A percentile compares a stretch with the other conserved stretches of the same genome.
Conservation (phyloP, 1,140 invertebrate genomes). For the Drosophila bipectinata region DNA sequence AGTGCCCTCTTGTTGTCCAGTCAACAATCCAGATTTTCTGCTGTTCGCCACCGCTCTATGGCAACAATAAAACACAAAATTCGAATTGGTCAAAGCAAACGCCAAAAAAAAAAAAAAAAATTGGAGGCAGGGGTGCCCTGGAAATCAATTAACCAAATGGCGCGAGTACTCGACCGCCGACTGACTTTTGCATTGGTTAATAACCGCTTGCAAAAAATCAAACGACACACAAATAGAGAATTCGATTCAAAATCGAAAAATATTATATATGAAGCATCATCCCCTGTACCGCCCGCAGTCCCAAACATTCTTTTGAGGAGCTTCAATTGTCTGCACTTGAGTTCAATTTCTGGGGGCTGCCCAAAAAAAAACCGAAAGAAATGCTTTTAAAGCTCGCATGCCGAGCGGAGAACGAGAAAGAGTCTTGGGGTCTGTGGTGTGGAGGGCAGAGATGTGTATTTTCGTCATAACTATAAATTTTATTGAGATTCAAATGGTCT, state of each 20-base stretch:
- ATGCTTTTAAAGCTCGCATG: slow-evolving; percentile 66
- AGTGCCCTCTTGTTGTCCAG: slow-evolving; percentile 11
- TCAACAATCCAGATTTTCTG: slow-evolving; percentile 27
- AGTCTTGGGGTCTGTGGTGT: neutral
- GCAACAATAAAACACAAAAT: slow-evolving; percentile 34
- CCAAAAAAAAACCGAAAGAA: slow-evolving; percentile 51
- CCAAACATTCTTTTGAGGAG: slow-evolving; percentile 50
- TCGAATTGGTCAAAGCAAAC: slow-evolving; percentile 51
- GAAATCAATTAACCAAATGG: slow-evolving; percentile 78
- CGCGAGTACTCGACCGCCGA: slow-evolving; percentile 65
- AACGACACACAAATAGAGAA: slow-evolving; percentile 52
- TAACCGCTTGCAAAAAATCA: slow-evolving; percentile 59
- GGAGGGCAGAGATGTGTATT: slow-evolving; percentile 15
- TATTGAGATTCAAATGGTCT: slow-evolving; percentile 77
- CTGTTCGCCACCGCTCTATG: slow-evolving; percentile 12
- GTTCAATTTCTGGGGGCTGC: slow-evolving; percentile 70
- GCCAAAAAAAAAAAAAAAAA: neutral
- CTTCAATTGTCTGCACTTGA: slow-evolving; percentile 82
- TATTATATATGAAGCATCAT: slow-evolving; percentile 6
- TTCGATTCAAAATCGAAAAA: slow-evolving; percentile 47
- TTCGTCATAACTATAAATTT: slow-evolving; percentile 80
- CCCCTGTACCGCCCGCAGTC: slow-evolving; percentile 25
- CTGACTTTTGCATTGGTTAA: slow-evolving; percentile 53
- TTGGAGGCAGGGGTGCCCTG: neutral
- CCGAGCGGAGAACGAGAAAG: slow-evolving; percentile 1